Evolutionary conservation across 2,113 vertebrate genomes (phyloP).

Genomic region (Myanophis thanlyinensis): DNA sequence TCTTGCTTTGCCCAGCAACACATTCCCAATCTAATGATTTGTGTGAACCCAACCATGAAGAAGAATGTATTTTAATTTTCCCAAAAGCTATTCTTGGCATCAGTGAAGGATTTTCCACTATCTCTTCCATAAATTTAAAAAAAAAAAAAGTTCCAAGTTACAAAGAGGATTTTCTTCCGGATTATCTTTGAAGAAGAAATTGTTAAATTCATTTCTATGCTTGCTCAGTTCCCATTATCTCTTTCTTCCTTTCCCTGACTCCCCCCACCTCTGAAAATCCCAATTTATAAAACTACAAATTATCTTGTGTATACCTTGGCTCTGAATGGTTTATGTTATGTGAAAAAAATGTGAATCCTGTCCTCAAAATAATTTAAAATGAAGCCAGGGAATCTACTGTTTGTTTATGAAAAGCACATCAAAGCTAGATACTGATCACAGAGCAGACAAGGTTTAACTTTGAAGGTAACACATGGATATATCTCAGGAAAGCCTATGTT

Average conservation of each 20-base stretch:
- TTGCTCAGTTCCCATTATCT: background rate
- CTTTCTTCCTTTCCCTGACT: background rate
- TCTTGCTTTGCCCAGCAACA: background rate
- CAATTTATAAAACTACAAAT: background rate
- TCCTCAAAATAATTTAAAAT: background rate
- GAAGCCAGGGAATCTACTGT: background rate
- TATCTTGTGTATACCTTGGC: background rate
- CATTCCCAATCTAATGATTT: background rate
- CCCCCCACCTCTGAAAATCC: background rate
- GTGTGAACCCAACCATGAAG: background rate
- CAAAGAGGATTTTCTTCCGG: background rate
- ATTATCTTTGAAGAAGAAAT: background rate
- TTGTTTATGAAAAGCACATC: background rate
- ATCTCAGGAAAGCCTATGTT: background rate
- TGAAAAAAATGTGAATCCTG: background rate
- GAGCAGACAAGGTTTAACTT: background rate
- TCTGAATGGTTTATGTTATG: background rate
- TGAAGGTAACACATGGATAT: background rate
- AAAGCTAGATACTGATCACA: background rate
- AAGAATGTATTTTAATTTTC: background rate
- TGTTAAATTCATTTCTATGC: background rate
- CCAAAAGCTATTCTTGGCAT: background rate
- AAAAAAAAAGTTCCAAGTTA: background rate
- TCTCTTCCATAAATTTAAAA: background rate
- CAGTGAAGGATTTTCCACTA: background rate